Base-by-base conservation (phyloP, 2,113 vertebrate genomes). In the Oenanthe oenanthe region DNA sequence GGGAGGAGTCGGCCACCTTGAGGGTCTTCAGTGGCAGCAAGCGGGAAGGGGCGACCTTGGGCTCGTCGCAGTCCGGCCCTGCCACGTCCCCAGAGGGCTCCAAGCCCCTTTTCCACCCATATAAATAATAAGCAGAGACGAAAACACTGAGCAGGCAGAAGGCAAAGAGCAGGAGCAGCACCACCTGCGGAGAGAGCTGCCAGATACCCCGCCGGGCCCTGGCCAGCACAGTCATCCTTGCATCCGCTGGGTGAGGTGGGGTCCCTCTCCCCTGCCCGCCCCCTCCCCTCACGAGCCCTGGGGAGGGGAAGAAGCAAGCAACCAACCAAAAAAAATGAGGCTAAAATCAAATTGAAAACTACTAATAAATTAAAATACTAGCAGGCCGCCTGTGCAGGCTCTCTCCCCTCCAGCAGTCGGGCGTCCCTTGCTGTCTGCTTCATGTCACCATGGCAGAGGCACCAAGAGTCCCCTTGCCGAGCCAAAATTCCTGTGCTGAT, bases 391-490 rank as follows among this genome's bases (percentile, higher is more conserved):
- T 62, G 91, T 82, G 94, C 82, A 92, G 92, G 89, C 63, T 89
- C 68, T 92, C 58, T 95, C 93, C 96, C 89, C 73, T 93, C 73
- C 82, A 91, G 94, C 82, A 95, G 95, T 80, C 88, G 17, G 19
- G 94, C 7, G 97, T 98, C 98, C 97, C 98, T 98, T 97, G 90
- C 68, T 60, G 92, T 87, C 94, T 92, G 84, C 97, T 98, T 99
- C 99, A 99, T 99, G 99, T 99, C 99, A 99, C 99, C 99, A 99
- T 99, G 98, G 98, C 99, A 99, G 98, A 98, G 71, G 97, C 98
- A 97, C 95, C 71, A 73, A 96, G 97, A 97, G 98, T 97, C 94
- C 95, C 97, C 95, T 95, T 89, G 97, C 92, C 42, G 42, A 97
- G 98, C 94, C 95, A 90, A 97, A 98, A 98, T 95, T 85, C 95